Base-by-base conservation (phyloP, 2,888 invertebrate genomes). In the Erebia aethiops region DNA sequence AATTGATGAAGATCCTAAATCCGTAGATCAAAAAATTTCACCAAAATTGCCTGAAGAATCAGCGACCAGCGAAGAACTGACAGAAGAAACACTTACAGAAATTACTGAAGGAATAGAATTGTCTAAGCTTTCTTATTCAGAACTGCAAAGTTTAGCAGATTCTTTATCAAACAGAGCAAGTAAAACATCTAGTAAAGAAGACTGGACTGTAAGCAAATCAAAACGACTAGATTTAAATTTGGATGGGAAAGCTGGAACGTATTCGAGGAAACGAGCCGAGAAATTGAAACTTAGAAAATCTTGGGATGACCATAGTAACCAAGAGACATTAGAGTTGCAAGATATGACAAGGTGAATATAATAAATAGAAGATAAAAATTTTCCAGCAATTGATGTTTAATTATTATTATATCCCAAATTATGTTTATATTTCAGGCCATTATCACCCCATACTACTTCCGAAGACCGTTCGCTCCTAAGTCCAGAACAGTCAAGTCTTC, bases 241-340 rank as follows among this genome's bases (percentile, higher is more conserved):
- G 54, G 92, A 91, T 75, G 92, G 92, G 0, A 92, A 92, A 81
- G 92, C 93, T 18, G 93, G 92, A 7, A 93, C 93, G 0, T 94
- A 94, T 89, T 93, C 91, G 84, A 88, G 90, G 69, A 92, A 90
- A 75, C 83, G 91, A 46, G 93, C 92, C 2, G 91, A 90, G 1
- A 93, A 91, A 74, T 77, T 94, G 43, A 90, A 89, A 70, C 94
- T 94, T 73, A 91, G 94, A 52, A 93, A 94, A 75, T 96, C 96
- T 7, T 96, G 96, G 96, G 96, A 96, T 75, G 96, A 96, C 74
- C 95, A 95, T 74, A 95, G 95, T 71, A 95, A 95, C 77, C 95
- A 95, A 76, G 96, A 96, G 78, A 95, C 94, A 18, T 91, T 95
- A 81, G 96, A 96, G 79, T 89, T 96, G 79, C 95, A 95, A 77